Percentiles rank a stretch among this genome's conserved stretches.
These are phyloP conservation scores for Physella acuta DNA, from an alignment of 1,140 invertebrate genomes.

Conservation along the genomic window DNA sequence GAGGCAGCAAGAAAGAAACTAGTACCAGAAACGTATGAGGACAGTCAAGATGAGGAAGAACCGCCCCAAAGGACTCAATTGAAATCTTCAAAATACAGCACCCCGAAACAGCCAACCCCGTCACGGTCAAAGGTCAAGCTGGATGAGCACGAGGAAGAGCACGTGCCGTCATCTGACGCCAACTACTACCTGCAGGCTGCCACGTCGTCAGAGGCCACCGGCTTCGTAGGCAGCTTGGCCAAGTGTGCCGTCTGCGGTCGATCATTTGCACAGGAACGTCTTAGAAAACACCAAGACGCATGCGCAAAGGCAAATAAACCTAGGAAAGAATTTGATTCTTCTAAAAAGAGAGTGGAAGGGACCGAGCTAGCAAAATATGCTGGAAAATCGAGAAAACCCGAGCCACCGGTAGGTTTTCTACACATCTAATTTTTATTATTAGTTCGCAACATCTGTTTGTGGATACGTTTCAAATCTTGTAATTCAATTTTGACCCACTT, in stretches of 20 bases:
- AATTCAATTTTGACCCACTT: no score
- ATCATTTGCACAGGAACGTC: conserved; percentile 76
- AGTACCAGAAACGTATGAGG: conserved; percentile 16
- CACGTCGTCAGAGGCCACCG: conserved; percentile 30
- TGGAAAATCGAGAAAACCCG: conserved; percentile 19
- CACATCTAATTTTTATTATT: no score
- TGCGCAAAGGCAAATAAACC: conserved; percentile 60
- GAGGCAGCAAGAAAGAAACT: conserved; percentile 30
- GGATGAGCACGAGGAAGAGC: conserved; percentile 5
- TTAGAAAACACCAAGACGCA: conserved; percentile 74
- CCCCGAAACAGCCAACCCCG: conserved; percentile 11
- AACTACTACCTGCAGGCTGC: conserved; percentile 28
- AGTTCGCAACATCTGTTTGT: no score
- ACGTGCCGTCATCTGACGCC: conserved; percentile 10
- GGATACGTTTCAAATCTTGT: no score
- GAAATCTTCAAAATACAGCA: background rate
- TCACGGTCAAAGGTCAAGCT: conserved; percentile 27
- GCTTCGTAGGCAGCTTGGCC: conserved; percentile 26
- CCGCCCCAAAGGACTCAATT: no score
- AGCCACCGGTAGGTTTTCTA: conserved; percentile 26
- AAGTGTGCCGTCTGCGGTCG: conserved; percentile 60
- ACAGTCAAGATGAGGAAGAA: background rate
- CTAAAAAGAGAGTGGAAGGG: conserved; percentile 79
- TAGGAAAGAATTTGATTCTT: conserved; percentile 82
- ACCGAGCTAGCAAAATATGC: conserved; percentile 82